A percentile compares a stretch with the other conserved stretches of the same genome.
Evolutionary conservation across 2,888 invertebrate species (phyloP).

Genomic region (Nephrocerus scutellatus): DNA sequence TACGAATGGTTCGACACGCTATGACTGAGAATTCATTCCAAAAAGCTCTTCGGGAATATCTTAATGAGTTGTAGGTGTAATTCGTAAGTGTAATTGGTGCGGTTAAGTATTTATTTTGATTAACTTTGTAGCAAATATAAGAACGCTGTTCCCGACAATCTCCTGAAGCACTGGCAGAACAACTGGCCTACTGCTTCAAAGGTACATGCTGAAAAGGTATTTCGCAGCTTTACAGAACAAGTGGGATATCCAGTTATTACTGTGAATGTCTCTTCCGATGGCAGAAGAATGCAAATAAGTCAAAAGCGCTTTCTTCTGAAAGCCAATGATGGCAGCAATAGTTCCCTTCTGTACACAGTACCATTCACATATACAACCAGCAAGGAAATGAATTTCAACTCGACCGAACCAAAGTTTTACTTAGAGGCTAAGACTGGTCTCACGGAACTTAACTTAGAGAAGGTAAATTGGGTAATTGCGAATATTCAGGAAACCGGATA

Average conservation of each 20-base stretch:
- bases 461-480: constrained; percentile 34
- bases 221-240: constrained; percentile 58
- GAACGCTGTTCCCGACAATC: constrained; percentile 48
- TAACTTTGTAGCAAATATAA: constrained; percentile 23
- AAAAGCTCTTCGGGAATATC: constrained; percentile 53
- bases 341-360: constrained; percentile 31
- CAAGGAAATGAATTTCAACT: constrained; percentile 25
- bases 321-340: constrained; percentile 25
- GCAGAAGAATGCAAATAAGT: constrained; percentile 24
- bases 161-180: constrained; percentile 49
- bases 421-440: constrained; percentile 17
- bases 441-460: too few relatives aligned
- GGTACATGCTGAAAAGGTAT: constrained; percentile 32
- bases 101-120: not conserved
- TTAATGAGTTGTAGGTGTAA: constrained; percentile 38
- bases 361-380: constrained; percentile 39
- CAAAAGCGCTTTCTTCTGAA: constrained; percentile 42
- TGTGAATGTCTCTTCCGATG: constrained; percentile 35
- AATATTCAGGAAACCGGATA: constrained; percentile 43
- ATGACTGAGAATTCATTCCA: constrained; percentile 52
- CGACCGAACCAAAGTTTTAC: constrained; percentile 32
- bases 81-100: too few relatives aligned
- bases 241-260: constrained; percentile 61
- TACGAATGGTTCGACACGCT: constrained; percentile 63
- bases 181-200: constrained; percentile 32